phyloP scores from a whole-genome alignment of 2,797 vertebrate genomes.

The Picus viridis region DNA sequence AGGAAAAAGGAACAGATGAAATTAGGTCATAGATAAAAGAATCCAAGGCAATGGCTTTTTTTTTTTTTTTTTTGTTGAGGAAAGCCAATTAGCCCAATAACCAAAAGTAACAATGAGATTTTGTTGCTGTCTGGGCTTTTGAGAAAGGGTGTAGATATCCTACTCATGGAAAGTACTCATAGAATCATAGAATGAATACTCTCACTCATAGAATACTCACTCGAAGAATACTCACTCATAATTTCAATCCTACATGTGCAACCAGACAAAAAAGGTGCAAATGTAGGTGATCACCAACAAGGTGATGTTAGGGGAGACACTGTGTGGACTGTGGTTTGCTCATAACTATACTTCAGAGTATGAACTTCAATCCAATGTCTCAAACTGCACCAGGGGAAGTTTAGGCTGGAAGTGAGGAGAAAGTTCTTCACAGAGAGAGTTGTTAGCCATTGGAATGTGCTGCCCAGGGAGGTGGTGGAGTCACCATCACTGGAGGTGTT shows the following conservation, averaged over 20 bases:
- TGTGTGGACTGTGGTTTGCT: background rate
- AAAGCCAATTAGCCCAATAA: background rate
- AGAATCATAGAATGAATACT: no score
- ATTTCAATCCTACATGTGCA: background rate
- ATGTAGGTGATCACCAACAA: no score
- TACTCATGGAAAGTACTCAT: background rate
- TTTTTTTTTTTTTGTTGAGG: no score
- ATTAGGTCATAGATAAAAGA: background rate
- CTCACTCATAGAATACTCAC: no score
- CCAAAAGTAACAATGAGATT: background rate
- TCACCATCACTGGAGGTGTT: no score
- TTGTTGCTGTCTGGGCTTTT: background rate
- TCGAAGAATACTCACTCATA: background rate
- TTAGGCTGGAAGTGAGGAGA: no score
- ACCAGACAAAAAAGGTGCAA: background rate
- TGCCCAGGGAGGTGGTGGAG: no score
- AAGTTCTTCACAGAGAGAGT: no score
- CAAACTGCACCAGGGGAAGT: no score
- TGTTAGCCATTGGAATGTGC: no score
- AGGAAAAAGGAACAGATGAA: background rate
- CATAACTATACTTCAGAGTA: accelerated
- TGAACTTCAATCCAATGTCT: accelerated
- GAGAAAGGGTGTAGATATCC: background rate
- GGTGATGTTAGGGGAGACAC: background rate
- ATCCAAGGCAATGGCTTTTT: background rate